phyloP scores from a whole-genome alignment of 1,140 invertebrate genomes.

The Latrodectus geometricus region DNA sequence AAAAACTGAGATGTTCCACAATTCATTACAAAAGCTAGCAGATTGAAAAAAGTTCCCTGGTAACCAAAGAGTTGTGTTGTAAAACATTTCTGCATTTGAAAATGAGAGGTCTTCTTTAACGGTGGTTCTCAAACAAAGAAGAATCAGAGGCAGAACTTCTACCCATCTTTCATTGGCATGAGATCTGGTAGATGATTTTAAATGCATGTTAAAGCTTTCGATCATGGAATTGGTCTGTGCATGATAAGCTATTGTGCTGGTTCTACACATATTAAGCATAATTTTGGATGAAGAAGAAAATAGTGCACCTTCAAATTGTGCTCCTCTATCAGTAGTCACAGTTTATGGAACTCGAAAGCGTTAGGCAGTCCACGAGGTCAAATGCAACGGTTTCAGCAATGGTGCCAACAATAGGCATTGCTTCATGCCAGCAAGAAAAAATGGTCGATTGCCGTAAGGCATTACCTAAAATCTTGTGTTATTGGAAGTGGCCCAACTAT shows the following conservation, averaged over 20 bases:
- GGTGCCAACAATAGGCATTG: conserved; percentile 67
- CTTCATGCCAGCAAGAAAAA: conserved; percentile 70
- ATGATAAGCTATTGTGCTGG: conserved; percentile 50
- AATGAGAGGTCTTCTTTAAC: conserved; percentile 64
- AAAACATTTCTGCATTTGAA: conserved; percentile 59
- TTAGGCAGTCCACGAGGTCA: conserved; percentile 65
- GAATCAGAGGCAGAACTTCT: conserved; percentile 66
- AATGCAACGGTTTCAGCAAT: conserved; percentile 66
- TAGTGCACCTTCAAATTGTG: conserved; percentile 68
- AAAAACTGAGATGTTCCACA: neutral
- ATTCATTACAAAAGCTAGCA: neutral
- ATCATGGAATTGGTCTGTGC: conserved; percentile 67
- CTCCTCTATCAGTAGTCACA: conserved; percentile 68
- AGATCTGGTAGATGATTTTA: conserved; percentile 67
- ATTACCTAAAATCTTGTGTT: conserved; percentile 66
- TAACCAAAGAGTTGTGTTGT: conserved; percentile 52
- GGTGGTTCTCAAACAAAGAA: conserved; percentile 64
- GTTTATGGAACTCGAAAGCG: conserved; percentile 64
- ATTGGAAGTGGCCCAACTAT: conserved; percentile 70
- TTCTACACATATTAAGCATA: conserved; percentile 13
- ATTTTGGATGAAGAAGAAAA: conserved; percentile 7
- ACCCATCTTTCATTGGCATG: conserved; percentile 65
- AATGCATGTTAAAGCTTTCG: conserved; percentile 67
- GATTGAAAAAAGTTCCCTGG: conserved; percentile 53
- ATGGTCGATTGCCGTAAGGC: conserved; percentile 69